Percentiles rank a stretch among this genome's conserved stretches.
Evolutionary conservation across 2,888 invertebrate species (phyloP).

Genomic region (Patella ulyssiponensis): DNA sequence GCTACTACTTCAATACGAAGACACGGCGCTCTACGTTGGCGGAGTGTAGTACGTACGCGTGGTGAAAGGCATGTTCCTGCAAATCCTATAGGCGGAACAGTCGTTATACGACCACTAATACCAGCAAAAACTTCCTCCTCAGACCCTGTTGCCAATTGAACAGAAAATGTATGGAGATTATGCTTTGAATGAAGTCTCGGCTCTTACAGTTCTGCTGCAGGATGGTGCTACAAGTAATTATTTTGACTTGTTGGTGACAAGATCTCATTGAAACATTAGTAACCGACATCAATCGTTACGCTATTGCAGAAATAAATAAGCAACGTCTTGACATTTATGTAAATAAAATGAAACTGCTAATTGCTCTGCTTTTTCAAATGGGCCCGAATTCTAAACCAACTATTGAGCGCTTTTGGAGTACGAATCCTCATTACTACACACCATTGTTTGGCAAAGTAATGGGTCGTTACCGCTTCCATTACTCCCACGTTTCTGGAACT

Average conservation of each 20-base stretch:
- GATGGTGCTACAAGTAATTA: not conserved
- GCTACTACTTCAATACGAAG: not conserved
- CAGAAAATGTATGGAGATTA: not conserved
- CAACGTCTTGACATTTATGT: too few species aligned
- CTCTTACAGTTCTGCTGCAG: not conserved
- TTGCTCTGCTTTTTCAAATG: too few species aligned
- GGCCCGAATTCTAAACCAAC: too few species aligned
- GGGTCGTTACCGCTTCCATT: not conserved
- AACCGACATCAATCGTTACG: too few species aligned
- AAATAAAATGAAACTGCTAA: too few species aligned
- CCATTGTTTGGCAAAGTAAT: too few species aligned
- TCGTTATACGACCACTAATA: rapidly evolving
- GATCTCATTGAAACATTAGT: not conserved
- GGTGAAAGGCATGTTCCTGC: not conserved
- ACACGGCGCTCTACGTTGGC: not conserved
- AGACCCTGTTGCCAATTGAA: not conserved
- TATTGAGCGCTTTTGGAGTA: too few species aligned
- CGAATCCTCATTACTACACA: not conserved
- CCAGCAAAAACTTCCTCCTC: not conserved
- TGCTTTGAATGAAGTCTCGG: not conserved
- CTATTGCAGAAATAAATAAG: too few species aligned
- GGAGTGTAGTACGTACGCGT: not conserved
- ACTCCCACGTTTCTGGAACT: too few species aligned
- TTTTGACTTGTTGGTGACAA: not conserved
- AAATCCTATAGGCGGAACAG: not conserved